Evolutionary conservation across 2,888 invertebrate genomes (phyloP), one percentile per base, ranked within the genome.

Genomic region (Parnassius mnemosyne): DNA sequence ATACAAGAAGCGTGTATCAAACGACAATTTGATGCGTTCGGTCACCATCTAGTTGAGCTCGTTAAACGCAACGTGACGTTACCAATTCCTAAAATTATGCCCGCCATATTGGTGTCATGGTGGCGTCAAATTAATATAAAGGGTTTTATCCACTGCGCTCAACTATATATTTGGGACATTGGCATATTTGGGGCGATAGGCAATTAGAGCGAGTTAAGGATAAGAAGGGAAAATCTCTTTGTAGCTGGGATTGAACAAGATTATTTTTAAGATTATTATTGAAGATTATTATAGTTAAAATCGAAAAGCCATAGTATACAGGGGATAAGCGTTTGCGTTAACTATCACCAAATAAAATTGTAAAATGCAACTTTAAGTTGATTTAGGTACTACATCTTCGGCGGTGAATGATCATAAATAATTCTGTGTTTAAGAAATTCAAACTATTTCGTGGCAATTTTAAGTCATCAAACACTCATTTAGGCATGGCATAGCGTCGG

Each of bases 51-150:
- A 84, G 84, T 90, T 90, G 81, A 89, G 89, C 89, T 89, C 79
- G 89, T 90, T 90, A 89, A 84, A 71, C 69, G 68, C 59, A 65
- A 72, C 75, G 77, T 80, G 82, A 80, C 81, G 82, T 79, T 80
- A 82, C 78, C 85, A 84, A 86, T 86, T 87, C 83, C 84, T 80
- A 82, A 87, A 87, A 85, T 87, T 81, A 85, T 87, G 81, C 78
- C 75, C 77, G 70, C 68, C 71, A 77, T 82, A 84, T 86, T 87
- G 78, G 79, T 87, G 85, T 85, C 86, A 87, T 80, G 81, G 81
- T 79, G 77, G 72, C 66, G 65, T 68, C 76, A 80, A 82, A 80
- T 83, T 69, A 68, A 68, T 61, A 63, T 58, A 62, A 64, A 63
- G 62, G 63, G 56, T 61, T 66, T 61, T 50, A 62, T 63, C 55